phyloP scores from a whole-genome alignment of 2,888 invertebrate genomes.

The Anticlea derivata region DNA sequence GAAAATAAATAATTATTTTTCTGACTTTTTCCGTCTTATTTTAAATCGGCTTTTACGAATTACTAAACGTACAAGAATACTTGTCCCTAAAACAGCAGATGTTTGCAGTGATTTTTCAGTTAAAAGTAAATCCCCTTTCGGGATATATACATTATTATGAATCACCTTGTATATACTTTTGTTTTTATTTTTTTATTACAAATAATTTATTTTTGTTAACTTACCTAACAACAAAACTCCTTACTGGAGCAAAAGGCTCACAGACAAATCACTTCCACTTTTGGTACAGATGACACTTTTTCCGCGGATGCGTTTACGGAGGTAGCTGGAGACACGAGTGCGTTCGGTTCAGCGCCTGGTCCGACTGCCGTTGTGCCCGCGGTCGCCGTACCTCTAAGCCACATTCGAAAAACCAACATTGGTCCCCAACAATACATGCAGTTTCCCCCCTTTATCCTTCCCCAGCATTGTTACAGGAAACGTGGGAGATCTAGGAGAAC shows the following conservation, averaged over 20 bases:
- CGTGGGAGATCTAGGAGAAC: constrained; percentile 46
- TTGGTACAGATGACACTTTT: constrained; percentile 40
- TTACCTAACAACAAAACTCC: constrained; percentile 29
- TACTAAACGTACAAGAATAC: no score
- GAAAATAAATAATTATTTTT: no score
- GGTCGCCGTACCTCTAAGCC: constrained; percentile 64
- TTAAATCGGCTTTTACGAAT: no score
- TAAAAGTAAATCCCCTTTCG: no score
- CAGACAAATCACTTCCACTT: constrained; percentile 43
- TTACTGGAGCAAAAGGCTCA: constrained; percentile 35
- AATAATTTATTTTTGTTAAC: constrained; percentile 3
- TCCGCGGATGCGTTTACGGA: constrained; percentile 45
- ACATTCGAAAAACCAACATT: constrained; percentile 56
- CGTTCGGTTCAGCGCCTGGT: constrained; percentile 56
- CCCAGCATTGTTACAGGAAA: constrained; percentile 33
- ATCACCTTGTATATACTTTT: no score
- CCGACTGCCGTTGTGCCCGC: constrained; percentile 60
- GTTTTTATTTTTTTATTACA: not conserved
- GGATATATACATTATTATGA: no score
- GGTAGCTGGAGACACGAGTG: constrained; percentile 57
- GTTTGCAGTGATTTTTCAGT: no score
- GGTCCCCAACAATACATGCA: constrained; percentile 43
- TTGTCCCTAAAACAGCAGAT: no score
- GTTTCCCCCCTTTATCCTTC: constrained; percentile 45
- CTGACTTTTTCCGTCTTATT: no score